Conservation (phyloP, 1,140 invertebrate genomes). For the Tetramorium simillimum region DNA sequence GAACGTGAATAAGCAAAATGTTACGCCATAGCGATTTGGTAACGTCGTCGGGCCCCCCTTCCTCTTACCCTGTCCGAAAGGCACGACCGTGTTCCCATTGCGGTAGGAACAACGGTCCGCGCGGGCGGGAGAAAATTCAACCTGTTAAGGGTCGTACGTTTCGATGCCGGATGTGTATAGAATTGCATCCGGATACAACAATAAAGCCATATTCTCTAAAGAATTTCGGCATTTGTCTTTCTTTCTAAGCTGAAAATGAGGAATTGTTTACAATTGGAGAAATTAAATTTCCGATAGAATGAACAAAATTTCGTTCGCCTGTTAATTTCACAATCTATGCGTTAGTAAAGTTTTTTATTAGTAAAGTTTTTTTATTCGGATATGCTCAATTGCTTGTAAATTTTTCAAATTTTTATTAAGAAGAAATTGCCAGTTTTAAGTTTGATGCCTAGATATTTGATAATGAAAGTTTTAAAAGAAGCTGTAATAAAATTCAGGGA, state of each 20-base stretch:
- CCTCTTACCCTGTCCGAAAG: slow-evolving; percentile 66
- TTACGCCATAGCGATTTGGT: slow-evolving; percentile 85
- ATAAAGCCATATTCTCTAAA: neutral
- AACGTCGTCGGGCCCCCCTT: slow-evolving; percentile 74
- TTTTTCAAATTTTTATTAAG: neutral
- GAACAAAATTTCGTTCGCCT: neutral
- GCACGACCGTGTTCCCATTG: slow-evolving; percentile 80
- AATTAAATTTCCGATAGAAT: neutral
- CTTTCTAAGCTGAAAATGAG: neutral
- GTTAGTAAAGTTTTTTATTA: neutral
- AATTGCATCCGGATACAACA: neutral
- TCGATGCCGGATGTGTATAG: neutral
- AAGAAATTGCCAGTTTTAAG: neutral
- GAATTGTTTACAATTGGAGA: neutral
- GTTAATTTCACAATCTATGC: neutral
- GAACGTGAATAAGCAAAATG: slow-evolving; percentile 86
- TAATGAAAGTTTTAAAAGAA: neutral
- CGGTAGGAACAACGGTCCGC: slow-evolving; percentile 68
- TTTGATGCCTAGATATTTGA: neutral
- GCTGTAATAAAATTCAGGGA: neutral
- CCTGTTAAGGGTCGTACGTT: slow-evolving; percentile 32
- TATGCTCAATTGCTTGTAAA: neutral
- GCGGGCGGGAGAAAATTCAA: slow-evolving; percentile 64
- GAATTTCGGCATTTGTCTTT: neutral
- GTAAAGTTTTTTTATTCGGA: neutral